Percentiles rank a stretch among this genome's conserved stretches.
These are phyloP conservation scores for Atta colombica DNA, from an alignment of 1,140 invertebrate genomes.

Conservation along the genomic window DNA sequence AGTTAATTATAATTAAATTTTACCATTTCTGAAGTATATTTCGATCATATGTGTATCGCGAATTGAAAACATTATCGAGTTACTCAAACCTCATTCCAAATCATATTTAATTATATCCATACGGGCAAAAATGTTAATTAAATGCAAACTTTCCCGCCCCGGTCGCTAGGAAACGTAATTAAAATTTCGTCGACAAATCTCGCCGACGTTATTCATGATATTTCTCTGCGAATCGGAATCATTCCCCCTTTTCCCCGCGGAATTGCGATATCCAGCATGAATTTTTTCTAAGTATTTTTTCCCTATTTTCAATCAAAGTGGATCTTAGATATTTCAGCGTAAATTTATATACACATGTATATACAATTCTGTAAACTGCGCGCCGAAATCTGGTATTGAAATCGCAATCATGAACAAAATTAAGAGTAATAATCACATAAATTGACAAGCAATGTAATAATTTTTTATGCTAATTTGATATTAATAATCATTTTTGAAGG, in stretches of 20 bases:
- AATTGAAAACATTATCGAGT: conserved; percentile 40
- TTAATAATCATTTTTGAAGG: no score
- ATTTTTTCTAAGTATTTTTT: background rate
- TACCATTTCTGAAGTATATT: background rate
- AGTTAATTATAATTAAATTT: conserved; percentile 32
- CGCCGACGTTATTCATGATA: conserved; percentile 2
- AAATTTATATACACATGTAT: no score
- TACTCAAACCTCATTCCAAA: background rate
- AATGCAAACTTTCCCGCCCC: conserved; percentile 37
- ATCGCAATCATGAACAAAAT: no score
- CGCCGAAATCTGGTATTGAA: no score
- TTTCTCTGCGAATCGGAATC: background rate
- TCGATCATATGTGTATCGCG: background rate
- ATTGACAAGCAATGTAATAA: no score
- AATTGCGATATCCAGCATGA: background rate
- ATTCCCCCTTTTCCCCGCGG: background rate
- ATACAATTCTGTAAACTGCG: no score
- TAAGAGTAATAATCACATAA: no score
- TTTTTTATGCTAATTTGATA: no score
- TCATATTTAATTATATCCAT: conserved; percentile 44
- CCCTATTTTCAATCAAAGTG: no score
- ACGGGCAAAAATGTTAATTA: conserved; percentile 45
- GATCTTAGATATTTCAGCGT: no score
- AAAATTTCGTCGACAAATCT: conserved; percentile 40
- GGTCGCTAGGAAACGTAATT: conserved; percentile 25